A percentile compares a stretch with the other conserved stretches of the same genome.
Evolutionary conservation across 2,888 invertebrate genomes (phyloP).

Genomic region (Sarcophaga subvicina): DNA sequence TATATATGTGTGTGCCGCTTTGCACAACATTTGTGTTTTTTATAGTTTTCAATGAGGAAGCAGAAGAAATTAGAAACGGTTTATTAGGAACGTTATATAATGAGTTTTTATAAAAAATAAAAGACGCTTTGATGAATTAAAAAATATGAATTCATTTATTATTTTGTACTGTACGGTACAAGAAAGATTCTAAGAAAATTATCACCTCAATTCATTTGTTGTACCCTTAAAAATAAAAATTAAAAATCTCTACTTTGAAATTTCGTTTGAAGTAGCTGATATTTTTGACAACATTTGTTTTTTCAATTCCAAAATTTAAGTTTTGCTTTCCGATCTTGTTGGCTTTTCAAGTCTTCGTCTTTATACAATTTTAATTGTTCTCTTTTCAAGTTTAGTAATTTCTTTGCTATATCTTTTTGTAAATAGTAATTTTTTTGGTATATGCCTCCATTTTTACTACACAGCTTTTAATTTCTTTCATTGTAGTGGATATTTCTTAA

Average conservation of each 20-base stretch:
- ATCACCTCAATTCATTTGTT: neutral
- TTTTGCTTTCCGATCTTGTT: conserved; percentile 14
- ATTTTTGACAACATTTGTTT: conserved; percentile 28
- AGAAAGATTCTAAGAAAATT: too few relatives aligned
- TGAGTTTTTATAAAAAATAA: too few relatives aligned
- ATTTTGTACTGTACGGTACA: too few relatives aligned
- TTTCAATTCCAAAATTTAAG: conserved; percentile 26
- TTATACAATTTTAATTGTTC: conserved; percentile 18
- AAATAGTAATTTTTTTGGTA: conserved; percentile 15
- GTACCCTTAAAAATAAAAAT: neutral
- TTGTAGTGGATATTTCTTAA: conserved; percentile 5
- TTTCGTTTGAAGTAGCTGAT: neutral
- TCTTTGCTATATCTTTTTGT: neutral
- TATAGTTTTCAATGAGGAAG: too few relatives aligned
- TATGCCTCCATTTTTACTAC: conserved; percentile 8
- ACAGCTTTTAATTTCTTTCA: conserved; percentile 20
- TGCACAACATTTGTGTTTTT: too few relatives aligned
- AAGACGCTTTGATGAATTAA: too few relatives aligned
- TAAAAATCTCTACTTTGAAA: neutral
- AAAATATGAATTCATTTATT: too few relatives aligned
- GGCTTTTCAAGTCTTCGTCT: neutral
- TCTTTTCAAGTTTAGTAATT: conserved; percentile 6
- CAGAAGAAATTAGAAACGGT: too few relatives aligned
- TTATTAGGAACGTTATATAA: too few relatives aligned
- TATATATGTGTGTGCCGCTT: neutral